Percentiles rank a stretch among this genome's conserved stretches.
phyloP scores from a whole-genome alignment of 2,888 invertebrate genomes.

The Belgica antarctica region DNA sequence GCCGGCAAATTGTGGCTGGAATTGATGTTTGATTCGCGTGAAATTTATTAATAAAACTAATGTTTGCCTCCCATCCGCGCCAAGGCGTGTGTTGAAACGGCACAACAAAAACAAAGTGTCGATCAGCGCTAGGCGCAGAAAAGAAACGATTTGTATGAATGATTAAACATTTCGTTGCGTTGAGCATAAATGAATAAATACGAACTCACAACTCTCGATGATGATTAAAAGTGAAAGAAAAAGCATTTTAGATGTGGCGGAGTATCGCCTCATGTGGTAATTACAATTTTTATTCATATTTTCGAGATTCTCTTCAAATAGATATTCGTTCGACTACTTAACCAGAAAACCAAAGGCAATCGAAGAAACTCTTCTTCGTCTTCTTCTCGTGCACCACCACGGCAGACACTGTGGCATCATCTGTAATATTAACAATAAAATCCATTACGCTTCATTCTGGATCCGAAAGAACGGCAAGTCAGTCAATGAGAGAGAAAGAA shows the following conservation, averaged over 20 bases:
- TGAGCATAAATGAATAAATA: neutral
- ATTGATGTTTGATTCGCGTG: neutral
- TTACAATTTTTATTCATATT: neutral
- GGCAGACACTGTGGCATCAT: neutral
- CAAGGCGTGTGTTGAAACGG: neutral
- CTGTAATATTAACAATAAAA: neutral
- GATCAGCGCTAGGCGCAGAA: too few species aligned
- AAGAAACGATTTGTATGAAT: neutral
- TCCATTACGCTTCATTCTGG: neutral
- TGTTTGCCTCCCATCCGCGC: neutral
- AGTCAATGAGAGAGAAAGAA: neutral
- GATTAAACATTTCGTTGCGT: conserved; percentile 1
- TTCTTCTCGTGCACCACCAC: neutral
- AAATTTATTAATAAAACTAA: conserved; percentile 11
- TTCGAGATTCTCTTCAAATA: neutral
- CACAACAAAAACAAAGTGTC: too few species aligned
- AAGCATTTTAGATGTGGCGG: neutral
- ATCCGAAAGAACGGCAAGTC: neutral
- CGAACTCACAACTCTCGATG: conserved; percentile 5
- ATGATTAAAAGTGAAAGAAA: conserved; percentile 21
- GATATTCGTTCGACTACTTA: conserved; percentile 1
- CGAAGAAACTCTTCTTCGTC: neutral
- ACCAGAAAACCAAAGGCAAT: neutral
- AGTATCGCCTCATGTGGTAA: conserved; percentile 17
- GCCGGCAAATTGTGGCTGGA: neutral